phyloP scores from a whole-genome alignment of 2,888 invertebrate species.

The Caenorhabditis sp. region DNA sequence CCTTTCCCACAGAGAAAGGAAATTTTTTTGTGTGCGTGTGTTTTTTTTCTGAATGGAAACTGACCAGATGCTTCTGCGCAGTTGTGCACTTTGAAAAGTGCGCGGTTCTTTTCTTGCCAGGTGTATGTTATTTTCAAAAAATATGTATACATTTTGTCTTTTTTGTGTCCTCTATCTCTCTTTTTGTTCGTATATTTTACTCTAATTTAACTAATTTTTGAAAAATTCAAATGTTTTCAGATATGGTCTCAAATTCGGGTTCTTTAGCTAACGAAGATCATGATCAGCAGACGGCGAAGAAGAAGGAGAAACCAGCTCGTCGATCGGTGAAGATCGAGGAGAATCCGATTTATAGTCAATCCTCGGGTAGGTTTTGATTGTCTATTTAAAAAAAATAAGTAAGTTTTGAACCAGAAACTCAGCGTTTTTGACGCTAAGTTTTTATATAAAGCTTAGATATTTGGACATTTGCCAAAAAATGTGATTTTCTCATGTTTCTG shows the following conservation, averaged over 20 bases:
- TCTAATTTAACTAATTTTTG: too few species aligned
- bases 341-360: constrained; percentile 36
- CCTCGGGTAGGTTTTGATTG: constrained; percentile 40
- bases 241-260: constrained; percentile 6
- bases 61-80: neutral
- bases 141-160: too few species aligned
- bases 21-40: neutral
- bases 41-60: neutral
- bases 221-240: neutral
- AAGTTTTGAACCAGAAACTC: too few species aligned
- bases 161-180: too few species aligned
- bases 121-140: too few species aligned
- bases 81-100: neutral
- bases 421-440: too few species aligned
- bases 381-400: too few species aligned
- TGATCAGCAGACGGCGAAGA: constrained; percentile 9
- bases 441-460: too few species aligned
- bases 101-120: neutral
- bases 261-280: neutral
- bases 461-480: too few species aligned
- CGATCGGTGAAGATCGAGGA: constrained; percentile 41
- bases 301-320: constrained; percentile 2
- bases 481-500: too few species aligned
- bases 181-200: too few species aligned
- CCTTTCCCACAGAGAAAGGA: too few species aligned